A percentile compares a stretch with the other conserved stretches of the same genome.
phyloP scores from a whole-genome alignment of 2,797 vertebrate genomes.

The Syngnathus acus region DNA sequence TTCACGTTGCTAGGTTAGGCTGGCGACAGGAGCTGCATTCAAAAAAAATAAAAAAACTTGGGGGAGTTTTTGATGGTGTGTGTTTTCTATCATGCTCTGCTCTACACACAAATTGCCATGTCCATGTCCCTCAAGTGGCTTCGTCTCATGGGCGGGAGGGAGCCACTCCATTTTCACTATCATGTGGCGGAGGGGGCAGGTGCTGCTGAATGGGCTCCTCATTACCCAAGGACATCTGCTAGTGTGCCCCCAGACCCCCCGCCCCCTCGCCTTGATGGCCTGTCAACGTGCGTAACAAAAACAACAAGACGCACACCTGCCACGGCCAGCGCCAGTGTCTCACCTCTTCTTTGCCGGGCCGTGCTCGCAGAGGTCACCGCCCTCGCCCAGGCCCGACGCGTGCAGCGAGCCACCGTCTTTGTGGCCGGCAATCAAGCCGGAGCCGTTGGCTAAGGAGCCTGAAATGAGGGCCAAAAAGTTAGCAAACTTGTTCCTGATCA shows the following conservation, averaged over 20 bases:
- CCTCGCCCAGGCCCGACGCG: constrained; percentile 81
- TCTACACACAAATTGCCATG: neutral
- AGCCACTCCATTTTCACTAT: constrained; percentile 49
- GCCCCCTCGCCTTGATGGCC: constrained; percentile 53
- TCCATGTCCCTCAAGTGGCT: neutral
- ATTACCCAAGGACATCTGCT: constrained; percentile 74
- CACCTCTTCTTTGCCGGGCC: constrained; percentile 92
- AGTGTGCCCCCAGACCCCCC: constrained; percentile 52
- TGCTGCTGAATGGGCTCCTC: constrained; percentile 51
- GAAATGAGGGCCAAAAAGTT: constrained; percentile 14
- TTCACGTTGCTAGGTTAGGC: no score
- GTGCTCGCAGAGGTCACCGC: constrained; percentile 87
- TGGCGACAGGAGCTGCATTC: no score
- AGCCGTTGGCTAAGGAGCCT: constrained; percentile 88
- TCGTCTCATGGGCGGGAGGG: constrained; percentile 25
- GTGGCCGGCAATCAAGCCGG: constrained; percentile 76
- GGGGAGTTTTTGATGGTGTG: no score
- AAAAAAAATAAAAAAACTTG: no score
- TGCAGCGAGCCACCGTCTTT: constrained; percentile 86
- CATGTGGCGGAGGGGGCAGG: constrained; percentile 66
- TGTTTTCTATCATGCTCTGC: neutral
- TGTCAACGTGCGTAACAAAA: constrained; percentile 35
- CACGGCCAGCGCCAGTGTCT: constrained; percentile 29
- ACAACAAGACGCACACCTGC: neutral
- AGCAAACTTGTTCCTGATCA: no score